Percentiles rank a stretch among this genome's conserved stretches.
These are phyloP conservation scores for Portevinia maculata DNA, from an alignment of 2,888 invertebrate genomes.

Conservation along the genomic window DNA sequence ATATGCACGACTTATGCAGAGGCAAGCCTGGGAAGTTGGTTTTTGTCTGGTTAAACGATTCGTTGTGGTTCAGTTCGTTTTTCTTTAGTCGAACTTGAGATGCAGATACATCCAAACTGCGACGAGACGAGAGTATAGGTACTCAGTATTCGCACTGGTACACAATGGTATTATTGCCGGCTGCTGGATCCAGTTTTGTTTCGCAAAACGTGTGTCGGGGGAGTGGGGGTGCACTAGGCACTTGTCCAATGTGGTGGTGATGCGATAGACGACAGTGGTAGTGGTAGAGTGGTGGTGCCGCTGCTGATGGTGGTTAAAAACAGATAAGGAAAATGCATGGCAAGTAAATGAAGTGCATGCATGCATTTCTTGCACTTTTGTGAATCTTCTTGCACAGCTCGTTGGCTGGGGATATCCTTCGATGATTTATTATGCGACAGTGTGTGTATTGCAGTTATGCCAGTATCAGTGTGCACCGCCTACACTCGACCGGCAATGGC, in stretches of 20 bases:
- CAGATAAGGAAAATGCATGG: constrained; percentile 70
- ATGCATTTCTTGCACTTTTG: constrained; percentile 74
- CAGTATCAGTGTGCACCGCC: constrained; percentile 62
- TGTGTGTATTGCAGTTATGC: constrained; percentile 31
- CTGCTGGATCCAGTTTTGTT: constrained; percentile 63
- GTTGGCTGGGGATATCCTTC: constrained; percentile 70
- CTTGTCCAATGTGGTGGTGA: constrained; percentile 59
- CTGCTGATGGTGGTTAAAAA: constrained; percentile 64
- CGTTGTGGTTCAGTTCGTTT: constrained; percentile 57
- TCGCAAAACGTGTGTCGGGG: constrained; percentile 13
- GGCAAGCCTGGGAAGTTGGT: constrained; percentile 70
- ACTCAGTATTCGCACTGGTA: not conserved
- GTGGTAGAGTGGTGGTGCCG: constrained; percentile 51
- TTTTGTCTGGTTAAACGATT: constrained; percentile 72
- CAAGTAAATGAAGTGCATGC: constrained; percentile 73
- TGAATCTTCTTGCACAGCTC: constrained; percentile 64
- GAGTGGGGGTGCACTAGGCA: constrained; percentile 63
- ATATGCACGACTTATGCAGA: constrained; percentile 57
- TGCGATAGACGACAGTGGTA: constrained; percentile 13
- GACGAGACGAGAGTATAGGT: constrained; percentile 22
- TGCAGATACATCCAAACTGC: constrained; percentile 67
- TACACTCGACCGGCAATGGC: constrained; percentile 72
- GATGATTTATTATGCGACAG: constrained; percentile 68
- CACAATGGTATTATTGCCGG: constrained; percentile 12
- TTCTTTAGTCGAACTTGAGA: constrained; percentile 68